Conservation (phyloP, 2,113 vertebrate genomes). For the Cavia porcellus region DNA sequence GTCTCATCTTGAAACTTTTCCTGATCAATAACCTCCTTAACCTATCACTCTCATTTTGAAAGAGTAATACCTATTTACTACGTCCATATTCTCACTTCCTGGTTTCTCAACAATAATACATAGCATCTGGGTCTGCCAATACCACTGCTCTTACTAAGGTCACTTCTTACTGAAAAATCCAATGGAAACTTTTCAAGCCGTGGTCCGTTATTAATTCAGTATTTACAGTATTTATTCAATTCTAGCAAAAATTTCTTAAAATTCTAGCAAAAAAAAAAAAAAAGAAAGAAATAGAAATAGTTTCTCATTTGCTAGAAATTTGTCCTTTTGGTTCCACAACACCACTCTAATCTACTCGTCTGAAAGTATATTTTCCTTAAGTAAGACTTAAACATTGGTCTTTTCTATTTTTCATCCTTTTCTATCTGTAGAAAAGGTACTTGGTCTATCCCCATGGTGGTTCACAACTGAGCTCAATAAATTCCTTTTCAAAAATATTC, state of each 20-base stretch:
- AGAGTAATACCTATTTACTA: background rate
- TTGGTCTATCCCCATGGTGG: background rate
- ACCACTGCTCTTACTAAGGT: background rate
- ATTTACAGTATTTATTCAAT: too few relatives aligned
- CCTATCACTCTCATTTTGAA: background rate
- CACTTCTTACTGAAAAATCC: constrained; percentile 15
- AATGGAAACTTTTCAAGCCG: background rate
- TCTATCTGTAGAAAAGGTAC: background rate
- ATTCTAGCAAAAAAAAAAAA: constrained; percentile 13
- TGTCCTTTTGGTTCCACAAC: background rate
- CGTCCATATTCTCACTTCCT: background rate
- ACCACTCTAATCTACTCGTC: background rate
- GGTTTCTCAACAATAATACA: background rate
- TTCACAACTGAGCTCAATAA: background rate
- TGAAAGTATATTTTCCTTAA: background rate
- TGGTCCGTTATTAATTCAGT: background rate
- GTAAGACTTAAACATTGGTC: background rate
- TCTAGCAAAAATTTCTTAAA: too few relatives aligned
- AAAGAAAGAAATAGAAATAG: constrained; percentile 13
- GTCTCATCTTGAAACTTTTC: background rate
- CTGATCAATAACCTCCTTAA: background rate
- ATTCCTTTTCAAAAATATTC: background rate
- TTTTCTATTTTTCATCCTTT: background rate
- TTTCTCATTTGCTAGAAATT: background rate
- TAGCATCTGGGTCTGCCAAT: background rate